A percentile compares a stretch with the other conserved stretches of the same genome.
Evolutionary conservation across 2,888 invertebrate genomes (phyloP).

Genomic region (Eupithecia inturbata): DNA sequence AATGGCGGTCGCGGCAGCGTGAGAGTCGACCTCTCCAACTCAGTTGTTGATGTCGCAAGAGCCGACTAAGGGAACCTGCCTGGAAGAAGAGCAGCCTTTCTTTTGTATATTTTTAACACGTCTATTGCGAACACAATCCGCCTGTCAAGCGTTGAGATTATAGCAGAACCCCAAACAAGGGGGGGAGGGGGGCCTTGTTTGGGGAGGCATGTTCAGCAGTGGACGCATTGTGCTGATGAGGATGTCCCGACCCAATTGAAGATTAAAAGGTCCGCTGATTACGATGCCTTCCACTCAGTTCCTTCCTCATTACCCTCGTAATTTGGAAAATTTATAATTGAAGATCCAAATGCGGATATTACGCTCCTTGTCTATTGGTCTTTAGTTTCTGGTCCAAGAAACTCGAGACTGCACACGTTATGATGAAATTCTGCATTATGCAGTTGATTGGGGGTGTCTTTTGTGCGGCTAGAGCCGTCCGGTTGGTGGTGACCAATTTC

Average conservation of each 20-base stretch:
- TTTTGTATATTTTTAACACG: not conserved
- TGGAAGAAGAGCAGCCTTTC: not conserved
- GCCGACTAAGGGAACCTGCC: not conserved
- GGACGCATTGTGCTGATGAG: not conserved
- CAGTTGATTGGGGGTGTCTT: not conserved
- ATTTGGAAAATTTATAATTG: not conserved
- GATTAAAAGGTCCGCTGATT: not conserved
- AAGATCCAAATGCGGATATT: not conserved
- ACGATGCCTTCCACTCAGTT: not conserved
- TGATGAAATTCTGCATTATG: not conserved
- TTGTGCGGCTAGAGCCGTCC: not conserved
- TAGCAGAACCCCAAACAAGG: too few species aligned
- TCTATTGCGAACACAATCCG: too few species aligned
- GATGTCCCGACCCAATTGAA: not conserved
- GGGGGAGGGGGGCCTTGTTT: too few species aligned
- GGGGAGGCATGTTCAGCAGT: not conserved
- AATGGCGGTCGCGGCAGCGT: not conserved
- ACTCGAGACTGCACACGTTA: not conserved
- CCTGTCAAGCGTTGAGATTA: too few species aligned
- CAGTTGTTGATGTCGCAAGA: not conserved
- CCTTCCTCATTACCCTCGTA: not conserved
- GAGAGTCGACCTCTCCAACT: not conserved
- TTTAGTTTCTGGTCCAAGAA: not conserved
- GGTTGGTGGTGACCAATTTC: not conserved
- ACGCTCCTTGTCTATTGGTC: conserved; percentile 1